Evolutionary conservation across 2,797 vertebrate genomes (phyloP), one percentile per base, ranked within the genome.

Genomic region (Falco columbarius): DNA sequence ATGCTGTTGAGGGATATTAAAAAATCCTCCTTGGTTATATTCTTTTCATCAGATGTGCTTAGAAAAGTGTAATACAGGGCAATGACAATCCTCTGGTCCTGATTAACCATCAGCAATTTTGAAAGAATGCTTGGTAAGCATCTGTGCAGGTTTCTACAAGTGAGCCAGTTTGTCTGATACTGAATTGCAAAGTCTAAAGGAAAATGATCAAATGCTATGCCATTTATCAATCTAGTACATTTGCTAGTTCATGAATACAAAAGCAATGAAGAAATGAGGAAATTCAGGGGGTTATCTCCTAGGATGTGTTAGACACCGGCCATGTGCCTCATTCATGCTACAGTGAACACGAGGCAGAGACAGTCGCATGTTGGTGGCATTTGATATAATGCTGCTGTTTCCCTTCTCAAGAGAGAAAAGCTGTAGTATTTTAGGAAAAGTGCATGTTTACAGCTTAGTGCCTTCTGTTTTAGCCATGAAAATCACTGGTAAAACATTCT

Each of bases 251-350:
- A 82, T 63, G 30, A 56, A 38, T 38, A 65, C 8, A 77, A 63
- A 75, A 67, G 17, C 32, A 63, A 8, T 14, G 68, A 52, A 73
- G 42, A 59, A 90, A 51, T 10, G 12, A 59, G 36, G 38, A 44
- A 62, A 8, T 42, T 49, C 10, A 30, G 46, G 62, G 20, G 4
- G 68, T 77, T 67, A 8, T 74, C 34, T 72, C 34, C n/a, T 23
- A 38, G 13, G 19, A n/a, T 56, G 29, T 29, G 49, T 71, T 55
- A 79, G 80, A 40, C 1, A 7, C 20, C 2, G 2, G 38, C 38
- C 0, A 0, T 3, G 32, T 17, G 38, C 38, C 36, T 79, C 47
- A 2, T 30, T 46, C 1, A 1, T 19, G 38, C 42, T 34, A 63
- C 2, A 3, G 34, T 59, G 67, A 70, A 7, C 30, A 8, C 54